Conservation (phyloP, 1,140 invertebrate species). For the Brachionus calyciflorus region DNA sequence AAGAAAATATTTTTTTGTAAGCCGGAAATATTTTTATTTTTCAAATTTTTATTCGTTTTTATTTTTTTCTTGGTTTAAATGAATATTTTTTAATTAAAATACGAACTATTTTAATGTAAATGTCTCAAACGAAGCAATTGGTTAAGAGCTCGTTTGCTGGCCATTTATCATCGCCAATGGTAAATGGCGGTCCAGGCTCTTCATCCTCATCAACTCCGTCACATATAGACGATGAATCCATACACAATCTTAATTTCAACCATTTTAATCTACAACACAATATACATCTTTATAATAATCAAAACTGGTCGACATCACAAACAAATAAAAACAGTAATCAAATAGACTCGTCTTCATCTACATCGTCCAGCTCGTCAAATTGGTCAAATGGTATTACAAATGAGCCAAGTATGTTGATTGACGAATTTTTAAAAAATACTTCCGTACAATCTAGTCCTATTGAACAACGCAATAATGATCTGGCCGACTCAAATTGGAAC, state of each 20-base stretch:
- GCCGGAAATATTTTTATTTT: too few relatives aligned
- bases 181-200: not conserved
- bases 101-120: too few relatives aligned
- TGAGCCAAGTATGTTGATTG: not conserved
- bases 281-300: not conserved
- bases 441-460: not conserved
- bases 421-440: not conserved
- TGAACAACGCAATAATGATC: slow-evolving; percentile 1
- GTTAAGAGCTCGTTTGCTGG: slow-evolving; percentile 23
- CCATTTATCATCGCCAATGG: not conserved
- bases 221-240: not conserved
- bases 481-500: slow-evolving; percentile 1
- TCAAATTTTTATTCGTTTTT: too few relatives aligned
- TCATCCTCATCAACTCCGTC: slow-evolving; percentile 8
- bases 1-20: too few relatives aligned
- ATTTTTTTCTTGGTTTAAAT: not conserved
- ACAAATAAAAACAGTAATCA: not conserved
- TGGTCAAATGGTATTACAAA: not conserved
- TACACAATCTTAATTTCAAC: not conserved
- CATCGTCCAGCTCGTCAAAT: slow-evolving; percentile 1
- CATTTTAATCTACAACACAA: not conserved
- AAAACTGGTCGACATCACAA: not conserved
- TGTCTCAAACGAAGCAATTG: slow-evolving; percentile 35
- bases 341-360: not conserved
- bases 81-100: not conserved